Conservation (phyloP, 2,888 invertebrate genomes). For the Melipona beecheii region DNA sequence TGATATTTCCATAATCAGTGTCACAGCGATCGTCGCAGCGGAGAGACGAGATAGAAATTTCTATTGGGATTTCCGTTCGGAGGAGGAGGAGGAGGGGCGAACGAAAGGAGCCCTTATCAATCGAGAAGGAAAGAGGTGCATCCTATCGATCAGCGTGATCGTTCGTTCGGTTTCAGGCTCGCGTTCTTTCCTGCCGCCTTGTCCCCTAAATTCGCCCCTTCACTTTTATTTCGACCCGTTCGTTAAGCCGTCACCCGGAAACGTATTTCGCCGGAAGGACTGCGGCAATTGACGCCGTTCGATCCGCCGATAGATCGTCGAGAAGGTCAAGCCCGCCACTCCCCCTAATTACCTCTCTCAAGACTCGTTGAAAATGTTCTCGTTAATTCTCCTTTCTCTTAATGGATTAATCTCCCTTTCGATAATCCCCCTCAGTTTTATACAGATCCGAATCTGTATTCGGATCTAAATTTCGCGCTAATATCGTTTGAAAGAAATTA, state of each 20-base stretch:
- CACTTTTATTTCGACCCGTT: constrained; percentile 38
- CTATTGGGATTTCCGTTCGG: not conserved
- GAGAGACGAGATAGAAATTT: not conserved
- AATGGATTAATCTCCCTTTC: not conserved
- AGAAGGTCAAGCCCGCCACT: constrained; percentile 19
- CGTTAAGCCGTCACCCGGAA: constrained; percentile 54
- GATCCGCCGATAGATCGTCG: constrained; percentile 59
- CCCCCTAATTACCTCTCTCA: constrained; percentile 55
- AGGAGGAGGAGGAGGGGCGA: too few relatives aligned
- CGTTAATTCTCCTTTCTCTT: not conserved
- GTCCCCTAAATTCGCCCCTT: constrained; percentile 50
- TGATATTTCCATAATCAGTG: not conserved
- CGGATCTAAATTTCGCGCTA: too few relatives aligned
- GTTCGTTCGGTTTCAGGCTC: constrained; percentile 52
- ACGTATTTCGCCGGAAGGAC: constrained; percentile 52
- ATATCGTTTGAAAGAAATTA: too few relatives aligned
- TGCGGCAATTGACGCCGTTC: constrained; percentile 69
- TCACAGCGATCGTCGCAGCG: too few relatives aligned
- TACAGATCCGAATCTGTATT: not conserved
- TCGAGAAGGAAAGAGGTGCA: constrained; percentile 12
- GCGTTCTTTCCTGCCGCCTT: constrained; percentile 4
- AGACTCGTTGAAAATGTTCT: not conserved
- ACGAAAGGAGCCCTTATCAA: not conserved
- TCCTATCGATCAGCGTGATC: constrained; percentile 68
- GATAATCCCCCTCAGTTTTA: not conserved